Conservation (phyloP, 2,888 invertebrate species). For the Aricia artaxerxes region DNA sequence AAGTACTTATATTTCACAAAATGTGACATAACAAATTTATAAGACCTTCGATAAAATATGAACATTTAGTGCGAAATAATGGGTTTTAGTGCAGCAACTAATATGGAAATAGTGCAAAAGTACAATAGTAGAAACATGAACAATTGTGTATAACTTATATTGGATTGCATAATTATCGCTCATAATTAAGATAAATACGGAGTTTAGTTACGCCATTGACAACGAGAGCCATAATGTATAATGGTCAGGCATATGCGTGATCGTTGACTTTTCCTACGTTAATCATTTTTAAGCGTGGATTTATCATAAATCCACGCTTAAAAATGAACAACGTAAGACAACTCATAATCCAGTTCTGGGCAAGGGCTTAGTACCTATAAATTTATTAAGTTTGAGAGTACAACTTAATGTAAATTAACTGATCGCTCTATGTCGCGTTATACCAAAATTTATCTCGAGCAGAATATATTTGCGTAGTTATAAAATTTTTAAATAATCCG, state of each 20-base stretch:
- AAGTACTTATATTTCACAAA: neutral
- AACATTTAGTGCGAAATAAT: neutral
- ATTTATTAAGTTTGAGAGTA: too few species aligned
- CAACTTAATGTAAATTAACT: too few species aligned
- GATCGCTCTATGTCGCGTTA: too few species aligned
- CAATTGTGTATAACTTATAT: slow-evolving; percentile 35
- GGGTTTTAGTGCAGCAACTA: slow-evolving; percentile 5
- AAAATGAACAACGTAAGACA: too few species aligned
- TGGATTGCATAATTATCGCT: slow-evolving; percentile 38
- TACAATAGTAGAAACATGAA: slow-evolving; percentile 24
- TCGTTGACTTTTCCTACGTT: slow-evolving; percentile 4
- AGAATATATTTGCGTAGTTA: too few species aligned
- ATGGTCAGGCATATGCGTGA: slow-evolving; percentile 1
- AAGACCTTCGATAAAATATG: neutral
- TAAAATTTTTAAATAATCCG: too few species aligned
- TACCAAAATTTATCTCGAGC: too few species aligned
- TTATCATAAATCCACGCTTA: neutral
- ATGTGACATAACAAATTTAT: neutral
- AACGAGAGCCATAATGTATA: neutral
- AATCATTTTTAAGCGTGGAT: neutral
- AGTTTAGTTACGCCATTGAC: slow-evolving; percentile 47
- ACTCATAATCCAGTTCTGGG: too few species aligned
- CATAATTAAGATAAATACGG: slow-evolving; percentile 46
- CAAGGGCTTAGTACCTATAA: too few species aligned
- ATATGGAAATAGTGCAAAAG: slow-evolving; percentile 17